Evolutionary conservation across 2,888 invertebrate species (phyloP).

Genomic region (Sesia apiformis): DNA sequence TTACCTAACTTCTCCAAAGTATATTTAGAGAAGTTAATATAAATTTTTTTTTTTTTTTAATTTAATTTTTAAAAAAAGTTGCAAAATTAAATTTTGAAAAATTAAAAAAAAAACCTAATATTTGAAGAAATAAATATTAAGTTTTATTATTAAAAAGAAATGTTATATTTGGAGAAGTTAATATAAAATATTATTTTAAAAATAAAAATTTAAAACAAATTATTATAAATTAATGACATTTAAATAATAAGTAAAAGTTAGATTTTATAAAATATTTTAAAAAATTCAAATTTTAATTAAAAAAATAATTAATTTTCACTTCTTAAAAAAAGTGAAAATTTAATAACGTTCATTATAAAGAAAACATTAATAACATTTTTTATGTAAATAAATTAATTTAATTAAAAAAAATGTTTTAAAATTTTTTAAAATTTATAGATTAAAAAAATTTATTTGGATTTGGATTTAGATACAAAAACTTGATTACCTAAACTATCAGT

Average conservation of each 20-base stretch:
- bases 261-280: not conserved
- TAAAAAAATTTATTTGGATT: not conserved
- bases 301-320: not conserved
- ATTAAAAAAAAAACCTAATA: too few species aligned
- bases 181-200: not conserved
- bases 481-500: not conserved
- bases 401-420: not conserved
- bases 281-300: not conserved
- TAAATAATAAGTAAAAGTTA: not conserved
- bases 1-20: not conserved
- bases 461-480: not conserved
- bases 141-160: not conserved
- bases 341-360: not conserved
- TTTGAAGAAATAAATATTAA: not conserved
- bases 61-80: not conserved
- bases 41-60: not conserved
- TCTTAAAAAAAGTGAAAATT: not conserved
- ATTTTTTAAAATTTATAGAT: not conserved
- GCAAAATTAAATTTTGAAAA: not conserved
- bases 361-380: not conserved
- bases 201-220: not conserved
- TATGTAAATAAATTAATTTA: not conserved
- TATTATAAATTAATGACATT: not conserved
- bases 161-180: not conserved
- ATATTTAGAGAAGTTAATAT: not conserved